Conservation (phyloP, 2,113 vertebrate genomes). For the Lepus europaeus region DNA sequence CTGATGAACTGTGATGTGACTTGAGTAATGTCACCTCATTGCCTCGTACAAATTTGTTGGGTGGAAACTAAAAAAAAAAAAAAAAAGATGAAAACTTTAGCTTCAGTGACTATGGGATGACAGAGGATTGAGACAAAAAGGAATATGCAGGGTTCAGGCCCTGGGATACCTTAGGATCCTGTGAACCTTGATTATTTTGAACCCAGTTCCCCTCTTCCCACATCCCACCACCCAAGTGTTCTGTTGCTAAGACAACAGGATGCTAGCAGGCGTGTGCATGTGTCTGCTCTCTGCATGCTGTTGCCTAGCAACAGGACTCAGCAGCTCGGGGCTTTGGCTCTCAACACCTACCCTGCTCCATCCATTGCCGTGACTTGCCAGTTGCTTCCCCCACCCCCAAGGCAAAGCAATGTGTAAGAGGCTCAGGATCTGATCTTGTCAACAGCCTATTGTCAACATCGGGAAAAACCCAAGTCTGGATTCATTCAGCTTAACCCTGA, state of each 20-base stretch:
- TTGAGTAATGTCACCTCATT: constrained; percentile 39
- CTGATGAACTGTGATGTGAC: constrained; percentile 64
- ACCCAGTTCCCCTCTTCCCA: constrained; percentile 35
- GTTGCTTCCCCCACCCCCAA: constrained; percentile 71
- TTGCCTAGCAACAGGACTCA: constrained; percentile 80
- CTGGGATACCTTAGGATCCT: background rate
- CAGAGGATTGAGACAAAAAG: constrained; percentile 38
- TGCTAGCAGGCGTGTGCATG: constrained; percentile 77
- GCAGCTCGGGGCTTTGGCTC: constrained; percentile 56
- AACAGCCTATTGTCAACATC: constrained; percentile 62
- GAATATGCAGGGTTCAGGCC: background rate
- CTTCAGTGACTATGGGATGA: background rate
- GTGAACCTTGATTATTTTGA: constrained; percentile 72
- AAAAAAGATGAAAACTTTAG: background rate
- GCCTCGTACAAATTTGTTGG: constrained; percentile 40
- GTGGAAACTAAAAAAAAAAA: background rate
- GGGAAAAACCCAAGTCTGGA: constrained; percentile 57
- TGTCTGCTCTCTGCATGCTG: constrained; percentile 72
- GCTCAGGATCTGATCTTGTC: constrained; percentile 64
- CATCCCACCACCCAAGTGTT: constrained; percentile 63
- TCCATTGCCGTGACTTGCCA: constrained; percentile 74
- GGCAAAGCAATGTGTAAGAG: constrained; percentile 68
- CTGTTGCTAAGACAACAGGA: constrained; percentile 83
- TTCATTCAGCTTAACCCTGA: constrained; percentile 63
- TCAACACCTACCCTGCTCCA: constrained; percentile 70